Percentiles rank a stretch among this genome's conserved stretches.
Evolutionary conservation across 2,888 invertebrate genomes (phyloP).

Genomic region (Drosophila merina): DNA sequence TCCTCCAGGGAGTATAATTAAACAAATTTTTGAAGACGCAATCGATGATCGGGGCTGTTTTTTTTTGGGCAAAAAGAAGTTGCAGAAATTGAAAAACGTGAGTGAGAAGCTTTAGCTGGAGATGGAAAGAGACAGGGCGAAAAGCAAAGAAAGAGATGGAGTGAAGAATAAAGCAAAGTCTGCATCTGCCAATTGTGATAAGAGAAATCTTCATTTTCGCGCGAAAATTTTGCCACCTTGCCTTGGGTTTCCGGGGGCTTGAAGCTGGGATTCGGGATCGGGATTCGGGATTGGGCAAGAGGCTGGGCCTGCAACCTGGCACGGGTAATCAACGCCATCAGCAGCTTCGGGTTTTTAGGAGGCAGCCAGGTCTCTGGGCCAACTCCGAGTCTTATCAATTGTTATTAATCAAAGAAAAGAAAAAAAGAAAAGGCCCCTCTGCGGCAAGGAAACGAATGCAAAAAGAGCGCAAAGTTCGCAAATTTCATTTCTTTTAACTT

Average conservation of each 20-base stretch:
- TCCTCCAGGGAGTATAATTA: conserved; percentile 41
- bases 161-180: background rate
- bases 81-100: conserved; percentile 75
- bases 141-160: background rate
- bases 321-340: conserved; percentile 70
- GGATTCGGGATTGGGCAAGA: conserved; percentile 6
- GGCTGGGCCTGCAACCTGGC: conserved; percentile 20
- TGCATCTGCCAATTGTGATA: conserved; percentile 59
- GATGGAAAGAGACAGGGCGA: background rate
- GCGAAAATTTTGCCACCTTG: conserved; percentile 76
- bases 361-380: conserved; percentile 25
- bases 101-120: conserved; percentile 34
- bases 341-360: conserved; percentile 45
- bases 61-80: conserved; percentile 7
- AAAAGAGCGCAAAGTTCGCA: conserved; percentile 66
- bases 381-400: conserved; percentile 74
- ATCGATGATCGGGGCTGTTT: conserved; percentile 26
- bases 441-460: conserved; percentile 57
- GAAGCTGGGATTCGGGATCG: conserved; percentile 20
- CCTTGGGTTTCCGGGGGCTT: conserved; percentile 32
- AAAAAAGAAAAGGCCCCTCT: conserved; percentile 41
- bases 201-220: conserved; percentile 77
- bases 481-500: conserved; percentile 71
- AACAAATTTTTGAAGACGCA: conserved; percentile 37
- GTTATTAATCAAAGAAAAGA: conserved; percentile 81